These are phyloP conservation scores for Atrichornis clamosus DNA, from an alignment of 2,113 vertebrate genomes.

Conservation along the genomic window DNA sequence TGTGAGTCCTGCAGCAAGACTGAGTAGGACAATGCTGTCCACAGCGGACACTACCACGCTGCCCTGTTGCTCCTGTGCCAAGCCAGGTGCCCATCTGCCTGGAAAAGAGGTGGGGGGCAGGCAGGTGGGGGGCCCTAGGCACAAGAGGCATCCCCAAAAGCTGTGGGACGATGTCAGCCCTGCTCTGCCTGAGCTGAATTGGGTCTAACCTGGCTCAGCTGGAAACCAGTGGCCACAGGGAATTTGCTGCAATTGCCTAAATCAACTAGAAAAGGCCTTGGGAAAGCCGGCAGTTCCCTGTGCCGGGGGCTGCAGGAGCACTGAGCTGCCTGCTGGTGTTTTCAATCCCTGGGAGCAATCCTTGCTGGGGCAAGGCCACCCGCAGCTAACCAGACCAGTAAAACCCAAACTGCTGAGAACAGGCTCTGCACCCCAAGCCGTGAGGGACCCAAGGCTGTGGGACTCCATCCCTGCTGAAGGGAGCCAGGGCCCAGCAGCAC, in stretches of 20 bases:
- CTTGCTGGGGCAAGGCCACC: not conserved
- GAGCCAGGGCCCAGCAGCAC: not conserved
- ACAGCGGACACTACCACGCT: accelerated
- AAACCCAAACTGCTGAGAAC: not conserved
- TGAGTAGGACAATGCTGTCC: not conserved
- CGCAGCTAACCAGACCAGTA: not conserved
- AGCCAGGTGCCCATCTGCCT: not conserved
- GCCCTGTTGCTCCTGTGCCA: not conserved
- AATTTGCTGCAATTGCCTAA: not conserved
- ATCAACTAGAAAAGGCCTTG: not conserved
- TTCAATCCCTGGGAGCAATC: not conserved
- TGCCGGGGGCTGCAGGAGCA: accelerated
- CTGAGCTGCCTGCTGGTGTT: not conserved
- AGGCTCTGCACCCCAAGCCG: not conserved
- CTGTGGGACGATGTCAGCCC: not conserved
- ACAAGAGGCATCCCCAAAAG: not conserved
- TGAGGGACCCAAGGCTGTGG: accelerated
- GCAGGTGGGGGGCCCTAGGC: not conserved
- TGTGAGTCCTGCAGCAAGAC: not conserved
- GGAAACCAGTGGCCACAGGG: not conserved
- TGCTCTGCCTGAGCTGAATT: not conserved
- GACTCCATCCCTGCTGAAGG: not conserved
- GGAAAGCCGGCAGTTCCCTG: not conserved
- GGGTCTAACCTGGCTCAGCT: not conserved
- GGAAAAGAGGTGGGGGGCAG: not conserved